Conservation (phyloP, 2,113 vertebrate genomes). For the Enhydra lutris region DNA sequence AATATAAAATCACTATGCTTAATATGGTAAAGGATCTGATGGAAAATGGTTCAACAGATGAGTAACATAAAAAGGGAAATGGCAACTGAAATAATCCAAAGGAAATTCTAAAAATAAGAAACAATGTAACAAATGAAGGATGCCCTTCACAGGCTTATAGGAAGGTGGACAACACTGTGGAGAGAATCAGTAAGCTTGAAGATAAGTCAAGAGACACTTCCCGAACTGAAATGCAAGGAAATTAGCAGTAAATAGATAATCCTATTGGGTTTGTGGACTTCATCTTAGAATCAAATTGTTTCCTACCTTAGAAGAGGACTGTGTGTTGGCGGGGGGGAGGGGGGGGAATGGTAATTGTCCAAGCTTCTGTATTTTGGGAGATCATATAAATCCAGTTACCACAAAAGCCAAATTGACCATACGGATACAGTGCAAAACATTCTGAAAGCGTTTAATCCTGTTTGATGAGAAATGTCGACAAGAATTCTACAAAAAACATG, state of each 20-base stretch:
- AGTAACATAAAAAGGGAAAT: not conserved
- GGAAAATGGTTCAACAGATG: not conserved
- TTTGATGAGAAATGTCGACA: not conserved
- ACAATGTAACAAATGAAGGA: not conserved
- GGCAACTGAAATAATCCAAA: not conserved
- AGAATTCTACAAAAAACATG: not conserved
- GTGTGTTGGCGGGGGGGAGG: not conserved
- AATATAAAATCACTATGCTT: constrained; percentile 2
- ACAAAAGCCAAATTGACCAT: not conserved
- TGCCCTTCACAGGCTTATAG: not conserved
- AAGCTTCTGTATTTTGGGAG: not conserved
- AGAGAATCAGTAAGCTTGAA: not conserved
- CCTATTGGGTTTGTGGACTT: not conserved
- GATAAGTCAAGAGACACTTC: not conserved
- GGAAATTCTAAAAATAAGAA: constrained; percentile 5
- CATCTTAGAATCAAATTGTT: not conserved
- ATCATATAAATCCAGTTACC: not conserved
- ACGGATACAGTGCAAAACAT: not conserved
- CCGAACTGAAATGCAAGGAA: not conserved
- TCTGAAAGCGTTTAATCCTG: constrained; percentile 19
- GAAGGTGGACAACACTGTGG: not conserved
- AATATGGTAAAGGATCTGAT: not conserved
- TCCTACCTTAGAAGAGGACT: not conserved
- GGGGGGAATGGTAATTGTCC: not conserved
- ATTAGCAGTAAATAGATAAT: not conserved